A percentile compares a stretch with the other conserved stretches of the same genome.
phyloP scores from a whole-genome alignment of 2,888 invertebrate genomes.

The Apocheima hispidaria region DNA sequence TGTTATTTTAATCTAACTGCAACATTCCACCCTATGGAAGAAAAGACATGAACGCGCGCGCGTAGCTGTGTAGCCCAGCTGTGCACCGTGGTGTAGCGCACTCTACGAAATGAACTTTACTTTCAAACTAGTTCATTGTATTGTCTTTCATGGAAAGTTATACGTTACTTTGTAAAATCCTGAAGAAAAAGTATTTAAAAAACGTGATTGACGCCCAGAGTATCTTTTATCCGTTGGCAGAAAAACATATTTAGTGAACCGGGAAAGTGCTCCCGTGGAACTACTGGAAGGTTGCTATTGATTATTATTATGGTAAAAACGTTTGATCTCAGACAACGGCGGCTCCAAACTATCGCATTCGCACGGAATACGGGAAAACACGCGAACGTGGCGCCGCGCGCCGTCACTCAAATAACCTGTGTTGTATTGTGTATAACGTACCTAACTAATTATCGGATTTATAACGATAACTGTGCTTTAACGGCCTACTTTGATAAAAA shows the following conservation, averaged over 20 bases:
- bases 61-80: neutral
- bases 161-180: neutral
- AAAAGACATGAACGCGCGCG: conserved; percentile 66
- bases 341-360: conserved; percentile 13
- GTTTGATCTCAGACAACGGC: conserved; percentile 14
- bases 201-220: too few relatives aligned
- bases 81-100: too few relatives aligned
- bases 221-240: too few relatives aligned
- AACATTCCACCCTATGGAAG: conserved; percentile 36
- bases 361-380: conserved; percentile 32
- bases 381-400: conserved; percentile 15
- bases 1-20: neutral
- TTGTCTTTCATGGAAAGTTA: too few relatives aligned
- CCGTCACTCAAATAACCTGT: conserved; percentile 25
- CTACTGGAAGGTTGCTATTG: conserved; percentile 37
- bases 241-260: too few relatives aligned
- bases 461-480: conserved; percentile 37
- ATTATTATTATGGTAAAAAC: conserved; percentile 14
- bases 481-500: too few relatives aligned
- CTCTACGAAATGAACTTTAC: neutral
- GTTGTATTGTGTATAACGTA: too few relatives aligned
- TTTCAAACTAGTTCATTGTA: neutral
- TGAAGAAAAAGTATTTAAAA: too few relatives aligned
- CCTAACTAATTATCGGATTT: conserved; percentile 33
- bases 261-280: conserved; percentile 32